Evolutionary conservation across 2,888 invertebrate genomes (phyloP).

Genomic region (Ceraclea dissimilis): DNA sequence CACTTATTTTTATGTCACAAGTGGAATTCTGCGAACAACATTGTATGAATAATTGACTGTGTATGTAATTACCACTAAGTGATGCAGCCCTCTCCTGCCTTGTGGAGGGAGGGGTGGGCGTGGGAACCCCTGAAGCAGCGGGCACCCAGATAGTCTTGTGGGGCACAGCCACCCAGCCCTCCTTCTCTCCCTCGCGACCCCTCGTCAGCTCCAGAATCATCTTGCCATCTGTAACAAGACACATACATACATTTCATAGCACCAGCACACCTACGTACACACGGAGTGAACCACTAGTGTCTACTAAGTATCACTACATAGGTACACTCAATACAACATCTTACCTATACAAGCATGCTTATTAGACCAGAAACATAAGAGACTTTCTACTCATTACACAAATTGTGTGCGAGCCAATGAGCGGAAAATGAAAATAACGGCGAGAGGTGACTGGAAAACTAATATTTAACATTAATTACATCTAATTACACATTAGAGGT

Average conservation of each 20-base stretch:
- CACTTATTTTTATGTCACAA: too few species aligned
- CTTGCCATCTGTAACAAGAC: constrained; percentile 66
- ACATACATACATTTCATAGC: not conserved
- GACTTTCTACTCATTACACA: constrained; percentile 23
- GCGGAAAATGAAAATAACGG: constrained; percentile 15
- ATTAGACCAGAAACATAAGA: constrained; percentile 19
- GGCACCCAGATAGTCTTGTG: constrained; percentile 77
- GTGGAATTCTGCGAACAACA: too few species aligned
- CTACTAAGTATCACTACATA: not conserved
- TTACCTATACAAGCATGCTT: constrained; percentile 12
- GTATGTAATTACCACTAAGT: constrained; percentile 59
- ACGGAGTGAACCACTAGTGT: too few species aligned
- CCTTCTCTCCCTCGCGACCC: constrained; percentile 69
- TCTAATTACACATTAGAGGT: not conserved
- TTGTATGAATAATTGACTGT: too few species aligned
- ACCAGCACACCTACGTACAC: not conserved
- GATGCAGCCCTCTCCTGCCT: constrained; percentile 71
- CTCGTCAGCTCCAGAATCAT: constrained; percentile 79
- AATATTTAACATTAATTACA: constrained; percentile 3
- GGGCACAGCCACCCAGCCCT: constrained; percentile 84
- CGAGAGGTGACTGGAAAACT: constrained; percentile 2
- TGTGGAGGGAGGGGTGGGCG: constrained; percentile 44
- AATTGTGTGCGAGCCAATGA: constrained; percentile 10
- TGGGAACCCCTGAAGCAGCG: constrained; percentile 61
- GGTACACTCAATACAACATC: not conserved